A percentile compares a stretch with the other conserved stretches of the same genome.
phyloP scores from a whole-genome alignment of 2,113 vertebrate species.

The Entomyzon cyanotis region DNA sequence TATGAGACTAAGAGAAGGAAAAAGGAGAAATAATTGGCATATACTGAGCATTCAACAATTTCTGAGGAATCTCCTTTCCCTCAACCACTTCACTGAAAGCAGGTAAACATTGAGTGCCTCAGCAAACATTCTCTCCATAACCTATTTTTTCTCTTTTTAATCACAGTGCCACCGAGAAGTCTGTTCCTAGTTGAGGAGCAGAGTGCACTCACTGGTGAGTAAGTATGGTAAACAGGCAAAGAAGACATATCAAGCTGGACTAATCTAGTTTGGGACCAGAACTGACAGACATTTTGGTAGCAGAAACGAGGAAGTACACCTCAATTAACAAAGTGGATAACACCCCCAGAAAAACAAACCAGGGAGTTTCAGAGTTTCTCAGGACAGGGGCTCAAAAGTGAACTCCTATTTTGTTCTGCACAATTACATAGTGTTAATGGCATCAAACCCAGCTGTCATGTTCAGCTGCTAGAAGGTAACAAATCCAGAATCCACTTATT shows the following conservation, averaged over 20 bases:
- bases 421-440: background rate
- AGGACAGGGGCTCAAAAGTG: background rate
- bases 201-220: background rate
- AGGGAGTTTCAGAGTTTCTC: background rate
- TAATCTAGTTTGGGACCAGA: background rate
- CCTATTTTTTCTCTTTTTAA: background rate
- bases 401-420: background rate
- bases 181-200: background rate
- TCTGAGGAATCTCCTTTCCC: background rate
- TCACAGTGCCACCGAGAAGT: background rate
- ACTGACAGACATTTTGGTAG: background rate
- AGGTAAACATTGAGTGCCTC: background rate
- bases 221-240: background rate
- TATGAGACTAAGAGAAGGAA: background rate
- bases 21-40: background rate
- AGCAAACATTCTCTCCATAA: background rate
- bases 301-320: background rate
- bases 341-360: background rate
- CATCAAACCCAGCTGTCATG: background rate
- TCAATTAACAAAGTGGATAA: background rate
- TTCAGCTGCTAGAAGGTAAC: background rate
- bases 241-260: fast-evolving
- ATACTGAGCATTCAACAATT: background rate
- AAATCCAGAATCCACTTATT: background rate
- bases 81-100: background rate